Evolutionary conservation across 2,113 vertebrate genomes (phyloP), one percentile per base, ranked within the genome.

Genomic region (Orycteropus afer): DNA sequence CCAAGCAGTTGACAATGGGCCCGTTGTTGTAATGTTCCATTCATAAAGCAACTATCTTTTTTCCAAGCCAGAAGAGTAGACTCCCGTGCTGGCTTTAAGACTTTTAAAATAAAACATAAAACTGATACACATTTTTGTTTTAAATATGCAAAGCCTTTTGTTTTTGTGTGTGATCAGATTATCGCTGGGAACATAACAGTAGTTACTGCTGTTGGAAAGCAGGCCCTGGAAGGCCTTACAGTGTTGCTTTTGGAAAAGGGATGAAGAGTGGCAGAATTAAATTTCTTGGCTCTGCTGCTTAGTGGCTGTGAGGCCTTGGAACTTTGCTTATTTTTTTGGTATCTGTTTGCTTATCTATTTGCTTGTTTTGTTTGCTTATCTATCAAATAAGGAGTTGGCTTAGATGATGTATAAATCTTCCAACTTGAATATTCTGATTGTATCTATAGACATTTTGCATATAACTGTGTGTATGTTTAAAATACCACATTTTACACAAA

Each of bases 51-150:
- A 9, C 37, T 95, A 59, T 53, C 59, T 77, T 89, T 78, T 83
- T 93, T 84, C 32, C 22, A 94, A 37, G 55, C 13, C 49, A 81
- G 57, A 94, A 95, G 47, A 71, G 40, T 89, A 69, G 78, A 77
- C 2, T 55, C 37, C 42, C 63, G 1, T 92, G 47, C 37, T 47
- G 17, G 23, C 95, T 93, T 93, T n/a, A 23, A 95, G 42, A 22
- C n/a, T 89, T 93, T 93, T 96, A 77, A 80, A 83, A 61, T 90
- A 92, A 95, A 73, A 73, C n/a, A 1, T 63, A 93, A 91, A 88
- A 73, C 10, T 90, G 25, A 42, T 76, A 20, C 3, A 79, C 51
- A 71, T 32, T 57, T 40, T 78, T 78, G 17, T 86, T 53, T 83
- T 89, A 22, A 45, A 86, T 90, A 55, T 63, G 29, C 23, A 89